Evolutionary conservation across 2,797 vertebrate species (phyloP).

Genomic region (Paramormyrops hopkinsi): DNA sequence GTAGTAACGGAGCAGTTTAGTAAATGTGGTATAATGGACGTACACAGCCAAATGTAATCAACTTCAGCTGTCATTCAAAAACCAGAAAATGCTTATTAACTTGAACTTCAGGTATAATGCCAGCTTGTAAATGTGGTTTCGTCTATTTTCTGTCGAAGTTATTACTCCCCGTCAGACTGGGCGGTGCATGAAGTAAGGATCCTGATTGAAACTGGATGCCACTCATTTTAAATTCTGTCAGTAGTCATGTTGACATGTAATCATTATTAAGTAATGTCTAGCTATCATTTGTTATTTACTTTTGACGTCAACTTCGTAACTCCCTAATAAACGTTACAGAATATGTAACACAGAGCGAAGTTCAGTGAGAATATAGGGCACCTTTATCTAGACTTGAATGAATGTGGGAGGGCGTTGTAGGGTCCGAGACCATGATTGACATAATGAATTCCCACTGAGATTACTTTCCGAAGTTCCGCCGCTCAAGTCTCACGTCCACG

Average conservation of each 20-base stretch:
- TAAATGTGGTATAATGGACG: background rate
- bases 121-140: background rate
- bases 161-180: background rate
- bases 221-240: background rate
- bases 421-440: conserved; percentile 28
- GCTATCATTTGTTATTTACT: background rate
- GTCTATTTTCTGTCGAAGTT: background rate
- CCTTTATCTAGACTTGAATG: background rate
- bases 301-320: background rate
- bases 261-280: background rate
- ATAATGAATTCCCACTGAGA: conserved; percentile 39
- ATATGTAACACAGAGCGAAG: background rate
- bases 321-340: background rate
- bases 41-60: background rate
- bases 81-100: background rate
- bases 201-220: background rate
- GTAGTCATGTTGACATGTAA: background rate
- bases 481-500: background rate
- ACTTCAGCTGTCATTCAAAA: background rate
- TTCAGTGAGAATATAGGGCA: background rate
- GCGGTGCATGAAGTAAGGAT: background rate
- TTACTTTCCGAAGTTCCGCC: background rate
- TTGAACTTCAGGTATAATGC: background rate
- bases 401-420: background rate
- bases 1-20: background rate